Base-by-base conservation (phyloP, 2,797 vertebrate genomes). In the Sternotherus odoratus region DNA sequence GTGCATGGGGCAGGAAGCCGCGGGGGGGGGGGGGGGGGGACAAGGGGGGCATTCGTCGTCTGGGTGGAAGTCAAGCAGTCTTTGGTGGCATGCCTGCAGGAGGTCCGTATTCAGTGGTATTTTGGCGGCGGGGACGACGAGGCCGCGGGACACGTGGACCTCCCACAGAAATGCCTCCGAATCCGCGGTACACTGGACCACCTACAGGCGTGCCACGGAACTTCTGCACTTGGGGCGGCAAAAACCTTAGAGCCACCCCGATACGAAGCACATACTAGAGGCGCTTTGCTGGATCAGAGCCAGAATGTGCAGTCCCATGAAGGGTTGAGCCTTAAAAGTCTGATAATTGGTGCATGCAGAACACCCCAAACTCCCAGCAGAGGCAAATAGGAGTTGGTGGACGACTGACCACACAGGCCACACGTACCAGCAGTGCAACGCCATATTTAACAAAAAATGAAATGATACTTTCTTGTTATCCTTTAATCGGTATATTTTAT, bases 401-500 rank as follows among this genome's bases (percentile, higher is more conserved):
- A 53, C 33, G 13, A 15, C 48, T 66, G 33, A 6, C 26, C 49
- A 50, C 5, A 48, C 33, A 77, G 48, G 51, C 24, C 13, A 6
- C 19, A 77, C 15, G n/a, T 69, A 94, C 83, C 94, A 97, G 49
- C 78, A 94, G 51, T 94, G 91, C 39, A 79, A 88, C 81, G 13
- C n/a, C 80, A 93, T 87, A 1, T 5, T 36, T 80, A 92, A 81
- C 36, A 1, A 2, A 21, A 36, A 66, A 66, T 66, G 4, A 36
- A 66, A 21, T 66, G 10, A 21, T 36, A 11, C 24, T 48, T 28
- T 75, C 26, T 74, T 94, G 94, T 94, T 95, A 95, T 88, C 86
- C 85, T 91, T 91, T 79, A 94, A 97, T 97, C 89, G 0, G 95
- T 94, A 66, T 84, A 93, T 79, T 91, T 97, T 93, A 96, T 94